Percentiles rank a stretch among this genome's conserved stretches.
Conservation (phyloP, 2,888 invertebrate genomes). For the Cheilosia scutellata region DNA sequence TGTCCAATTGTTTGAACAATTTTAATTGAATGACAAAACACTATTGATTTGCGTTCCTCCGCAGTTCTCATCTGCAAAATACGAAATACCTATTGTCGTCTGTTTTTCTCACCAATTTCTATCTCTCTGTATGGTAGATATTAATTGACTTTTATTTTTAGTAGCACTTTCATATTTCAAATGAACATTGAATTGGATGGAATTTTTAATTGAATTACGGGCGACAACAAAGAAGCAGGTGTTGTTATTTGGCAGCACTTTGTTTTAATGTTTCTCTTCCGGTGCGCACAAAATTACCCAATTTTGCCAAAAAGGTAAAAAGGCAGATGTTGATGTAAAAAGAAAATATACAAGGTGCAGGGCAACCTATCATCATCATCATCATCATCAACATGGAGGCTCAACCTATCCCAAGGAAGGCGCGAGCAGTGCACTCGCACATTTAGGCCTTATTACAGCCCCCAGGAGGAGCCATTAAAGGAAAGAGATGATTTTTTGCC, state of each 20-base stretch:
- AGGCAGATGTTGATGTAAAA: constrained; percentile 35
- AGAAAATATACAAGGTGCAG: constrained; percentile 11
- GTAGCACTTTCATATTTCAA: constrained; percentile 10
- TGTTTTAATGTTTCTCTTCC: constrained; percentile 41
- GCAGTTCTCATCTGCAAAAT: neutral
- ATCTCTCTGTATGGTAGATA: neutral
- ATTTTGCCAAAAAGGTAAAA: constrained; percentile 14
- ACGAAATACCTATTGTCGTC: neutral
- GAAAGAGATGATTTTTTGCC: neutral
- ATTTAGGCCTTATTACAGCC: constrained; percentile 56
- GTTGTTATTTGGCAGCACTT: constrained; percentile 53
- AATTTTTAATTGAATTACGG: constrained; percentile 39
- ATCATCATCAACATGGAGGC: neutral
- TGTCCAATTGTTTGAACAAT: constrained; percentile 73
- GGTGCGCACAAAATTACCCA: constrained; percentile 19
- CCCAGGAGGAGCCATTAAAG: constrained; percentile 50
- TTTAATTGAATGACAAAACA: constrained; percentile 73
- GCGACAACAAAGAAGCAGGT: constrained; percentile 35
- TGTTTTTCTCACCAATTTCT: constrained; percentile 27
- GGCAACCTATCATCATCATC: constrained; percentile 54
- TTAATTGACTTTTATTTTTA: constrained; percentile 61
- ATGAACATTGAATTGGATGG: constrained; percentile 23
- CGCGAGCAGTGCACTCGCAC: constrained; percentile 41
- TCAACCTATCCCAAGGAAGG: constrained; percentile 38
- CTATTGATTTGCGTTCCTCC: constrained; percentile 57